Conservation (phyloP, 1,140 invertebrate species). For the Panagrolaimus sp. region DNA sequence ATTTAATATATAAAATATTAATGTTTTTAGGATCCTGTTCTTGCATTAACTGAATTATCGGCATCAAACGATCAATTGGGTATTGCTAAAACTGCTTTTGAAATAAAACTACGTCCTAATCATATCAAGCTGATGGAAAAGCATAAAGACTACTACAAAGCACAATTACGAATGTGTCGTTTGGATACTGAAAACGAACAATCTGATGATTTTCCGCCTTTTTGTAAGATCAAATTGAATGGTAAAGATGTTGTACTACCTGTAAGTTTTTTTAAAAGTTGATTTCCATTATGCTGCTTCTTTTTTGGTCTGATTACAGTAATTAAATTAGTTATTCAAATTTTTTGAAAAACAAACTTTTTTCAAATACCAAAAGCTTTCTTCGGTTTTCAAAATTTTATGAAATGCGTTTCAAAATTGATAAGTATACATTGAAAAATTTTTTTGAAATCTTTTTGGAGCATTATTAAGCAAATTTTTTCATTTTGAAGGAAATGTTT, state of each 20-base stretch:
- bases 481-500: too few species aligned
- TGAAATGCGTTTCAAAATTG: too few species aligned
- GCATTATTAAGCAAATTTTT: too few species aligned
- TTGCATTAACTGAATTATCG: constrained; percentile 30
- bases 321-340: too few species aligned
- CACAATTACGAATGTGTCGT: constrained; percentile 79
- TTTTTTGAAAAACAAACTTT: too few species aligned
- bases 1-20: too few species aligned
- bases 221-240: constrained; percentile 86
- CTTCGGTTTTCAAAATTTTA: too few species aligned
- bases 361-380: too few species aligned
- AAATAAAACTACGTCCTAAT: constrained; percentile 22
- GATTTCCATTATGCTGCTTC: too few species aligned
- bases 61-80: constrained; percentile 26
- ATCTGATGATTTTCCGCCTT: constrained; percentile 90
- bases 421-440: too few species aligned
- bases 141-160: constrained; percentile 29
- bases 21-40: constrained; percentile 26
- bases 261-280: constrained; percentile 68
- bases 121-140: constrained; percentile 25
- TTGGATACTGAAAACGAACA: constrained; percentile 84
- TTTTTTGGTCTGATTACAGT: too few species aligned
- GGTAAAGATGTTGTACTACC: constrained; percentile 82
- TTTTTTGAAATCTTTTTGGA: too few species aligned
- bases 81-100: constrained; percentile 4